phyloP scores from a whole-genome alignment of 2,888 invertebrate species.

The Tetranychus piercei region DNA sequence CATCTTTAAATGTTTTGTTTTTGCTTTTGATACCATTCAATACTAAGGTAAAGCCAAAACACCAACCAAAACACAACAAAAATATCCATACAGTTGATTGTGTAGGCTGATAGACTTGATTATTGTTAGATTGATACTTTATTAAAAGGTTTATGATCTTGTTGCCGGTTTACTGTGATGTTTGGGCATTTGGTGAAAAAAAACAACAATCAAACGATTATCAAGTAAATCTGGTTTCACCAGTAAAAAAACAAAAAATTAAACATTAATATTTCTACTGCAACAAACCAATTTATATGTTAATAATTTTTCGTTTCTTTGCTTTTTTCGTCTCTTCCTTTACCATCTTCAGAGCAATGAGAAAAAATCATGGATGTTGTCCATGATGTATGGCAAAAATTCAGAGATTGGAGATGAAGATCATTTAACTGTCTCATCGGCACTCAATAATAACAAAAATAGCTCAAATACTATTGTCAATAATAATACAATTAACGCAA shows the following conservation, averaged over 20 bases:
- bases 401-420: constrained; percentile 28
- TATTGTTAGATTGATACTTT: too few relatives aligned
- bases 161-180: neutral
- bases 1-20: too few relatives aligned
- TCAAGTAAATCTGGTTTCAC: neutral
- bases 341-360: constrained; percentile 22
- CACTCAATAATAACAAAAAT: constrained; percentile 21
- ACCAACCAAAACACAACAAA: too few relatives aligned
- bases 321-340: neutral
- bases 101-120: too few relatives aligned
- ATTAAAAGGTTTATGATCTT: neutral
- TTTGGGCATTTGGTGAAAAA: neutral
- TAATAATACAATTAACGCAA: neutral
- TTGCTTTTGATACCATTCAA: too few relatives aligned
- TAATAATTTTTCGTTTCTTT: neutral
- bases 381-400: constrained; percentile 32
- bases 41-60: too few relatives aligned
- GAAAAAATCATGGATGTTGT: constrained; percentile 33
- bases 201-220: neutral
- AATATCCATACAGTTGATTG: too few relatives aligned
- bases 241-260: neutral
- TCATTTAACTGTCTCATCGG: neutral
- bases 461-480: constrained; percentile 1
- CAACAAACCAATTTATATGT: neutral
- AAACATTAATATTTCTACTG: neutral